phyloP scores from a whole-genome alignment of 2,888 invertebrate genomes.

The Onthophagus sagittarius region DNA sequence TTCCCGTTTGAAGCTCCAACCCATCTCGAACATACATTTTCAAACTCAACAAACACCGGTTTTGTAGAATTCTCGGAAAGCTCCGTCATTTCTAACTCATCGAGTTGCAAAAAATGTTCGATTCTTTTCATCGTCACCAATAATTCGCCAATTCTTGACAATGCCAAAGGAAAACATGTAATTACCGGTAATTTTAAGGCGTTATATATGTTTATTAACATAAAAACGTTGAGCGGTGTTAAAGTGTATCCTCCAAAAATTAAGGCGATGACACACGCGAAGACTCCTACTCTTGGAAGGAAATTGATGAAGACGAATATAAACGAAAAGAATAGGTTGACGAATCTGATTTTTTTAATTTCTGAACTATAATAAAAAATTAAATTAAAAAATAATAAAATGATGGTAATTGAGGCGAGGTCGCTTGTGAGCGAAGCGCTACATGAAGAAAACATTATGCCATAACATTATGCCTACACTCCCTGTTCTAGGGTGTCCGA shows the following conservation, averaged over 20 bases:
- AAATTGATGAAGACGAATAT: constrained; percentile 61
- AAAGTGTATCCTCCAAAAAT: constrained; percentile 58
- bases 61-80: constrained; percentile 16
- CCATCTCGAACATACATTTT: constrained; percentile 54
- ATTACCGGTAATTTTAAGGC: constrained; percentile 70
- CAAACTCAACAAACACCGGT: constrained; percentile 40
- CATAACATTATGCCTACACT: no score
- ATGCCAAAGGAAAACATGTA: constrained; percentile 66
- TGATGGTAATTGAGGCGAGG: no score
- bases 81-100: constrained; percentile 44
- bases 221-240: constrained; percentile 68
- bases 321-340: constrained; percentile 55
- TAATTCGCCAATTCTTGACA: constrained; percentile 61
- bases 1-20: constrained; percentile 46
- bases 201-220: constrained; percentile 69
- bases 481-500: no score
- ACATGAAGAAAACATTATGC: no score
- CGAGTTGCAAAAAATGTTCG: constrained; percentile 58
- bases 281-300: constrained; percentile 64
- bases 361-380: constrained; percentile 42
- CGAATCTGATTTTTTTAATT: constrained; percentile 45
- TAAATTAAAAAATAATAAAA: neutral
- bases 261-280: constrained; percentile 62
- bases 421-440: no score
- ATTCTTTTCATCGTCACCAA: constrained; percentile 58